Base-by-base conservation (phyloP, 1,140 invertebrate genomes). In the Triops cancriformis region DNA sequence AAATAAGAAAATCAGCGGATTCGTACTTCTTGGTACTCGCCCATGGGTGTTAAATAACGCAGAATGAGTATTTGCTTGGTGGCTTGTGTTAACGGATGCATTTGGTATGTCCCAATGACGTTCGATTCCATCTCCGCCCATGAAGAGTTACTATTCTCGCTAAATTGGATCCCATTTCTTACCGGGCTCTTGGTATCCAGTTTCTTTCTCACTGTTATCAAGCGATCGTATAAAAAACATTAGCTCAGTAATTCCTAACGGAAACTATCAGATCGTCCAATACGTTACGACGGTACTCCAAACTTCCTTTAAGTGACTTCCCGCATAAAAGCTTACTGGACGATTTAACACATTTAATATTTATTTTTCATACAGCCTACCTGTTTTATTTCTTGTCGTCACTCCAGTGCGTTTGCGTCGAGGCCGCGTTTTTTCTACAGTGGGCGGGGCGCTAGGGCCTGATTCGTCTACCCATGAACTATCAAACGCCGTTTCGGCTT, bases 41-140 rank as follows among this genome's bases (percentile, higher is more conserved):
- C 97, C 88, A 98, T 92, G 0, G 96, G 93, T 11, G 94, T 94
- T 1, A 99, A 86, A 85, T 98, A 98, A 80, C 95, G 89, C 18
- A 98, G 84, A 82, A 98, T 97, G 9, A 98, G 88, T 85, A 97
- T 92, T 84, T 98, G 95, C 82, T 92, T 90, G 23, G 95, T 97
- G 3, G 92, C 91, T 41, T 91, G 85, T 14, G 92, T 95, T 10
- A 94, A 89, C 12, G 97, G 97, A 84, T 93, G 90, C 79, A 98
- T 91, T 83, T 94, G 93, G 80, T 94, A 87, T 41, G 87, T 89
- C 79, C 94, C 78, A 81, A 96, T 95, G 42, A 96, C 91, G 82
- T 92, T 92, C 0, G 90, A 90, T 83, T 95, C 92, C 87, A 96
- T 89, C 84, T 95, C 94, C 0, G 91, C 91, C 95, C 94, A 97